Percentiles rank a stretch among this genome's conserved stretches.
phyloP scores from a whole-genome alignment of 2,797 vertebrate genomes.

The Bradypodion ventrale region DNA sequence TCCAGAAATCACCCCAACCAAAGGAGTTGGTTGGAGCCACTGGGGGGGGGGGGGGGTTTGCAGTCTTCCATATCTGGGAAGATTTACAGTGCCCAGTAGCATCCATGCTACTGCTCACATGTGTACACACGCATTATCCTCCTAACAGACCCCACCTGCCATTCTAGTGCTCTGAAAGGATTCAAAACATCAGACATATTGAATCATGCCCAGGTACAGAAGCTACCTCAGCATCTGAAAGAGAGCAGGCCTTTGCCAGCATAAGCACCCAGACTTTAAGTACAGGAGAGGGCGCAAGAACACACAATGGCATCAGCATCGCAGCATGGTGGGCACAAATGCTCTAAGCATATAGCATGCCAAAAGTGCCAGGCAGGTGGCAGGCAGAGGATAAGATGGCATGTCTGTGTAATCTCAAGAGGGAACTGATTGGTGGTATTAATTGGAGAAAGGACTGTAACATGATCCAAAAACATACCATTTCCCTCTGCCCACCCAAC shows the following conservation, averaged over 20 bases:
- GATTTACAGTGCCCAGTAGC: neutral
- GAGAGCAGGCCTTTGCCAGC: neutral
- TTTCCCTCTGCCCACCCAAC: neutral
- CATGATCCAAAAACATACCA: neutral
- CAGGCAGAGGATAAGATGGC: neutral
- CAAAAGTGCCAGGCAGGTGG: neutral
- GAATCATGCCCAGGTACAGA: neutral
- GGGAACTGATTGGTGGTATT: neutral
- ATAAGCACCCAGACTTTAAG: neutral
- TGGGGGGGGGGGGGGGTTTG: neutral
- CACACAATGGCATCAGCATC: neutral
- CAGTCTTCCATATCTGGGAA: constrained; percentile 3
- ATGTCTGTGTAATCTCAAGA: neutral
- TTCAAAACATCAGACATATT: neutral
- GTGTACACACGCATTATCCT: neutral
- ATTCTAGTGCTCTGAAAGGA: neutral
- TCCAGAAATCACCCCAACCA: neutral
- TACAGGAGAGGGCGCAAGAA: neutral
- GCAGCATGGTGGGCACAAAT: neutral
- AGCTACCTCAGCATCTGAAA: neutral
- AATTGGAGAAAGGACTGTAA: neutral
- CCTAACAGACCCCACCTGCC: neutral
- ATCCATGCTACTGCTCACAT: neutral
- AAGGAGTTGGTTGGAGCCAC: neutral
- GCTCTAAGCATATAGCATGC: neutral